phyloP scores from a whole-genome alignment of 1,140 invertebrate genomes.

The Helicoverpa armigera region DNA sequence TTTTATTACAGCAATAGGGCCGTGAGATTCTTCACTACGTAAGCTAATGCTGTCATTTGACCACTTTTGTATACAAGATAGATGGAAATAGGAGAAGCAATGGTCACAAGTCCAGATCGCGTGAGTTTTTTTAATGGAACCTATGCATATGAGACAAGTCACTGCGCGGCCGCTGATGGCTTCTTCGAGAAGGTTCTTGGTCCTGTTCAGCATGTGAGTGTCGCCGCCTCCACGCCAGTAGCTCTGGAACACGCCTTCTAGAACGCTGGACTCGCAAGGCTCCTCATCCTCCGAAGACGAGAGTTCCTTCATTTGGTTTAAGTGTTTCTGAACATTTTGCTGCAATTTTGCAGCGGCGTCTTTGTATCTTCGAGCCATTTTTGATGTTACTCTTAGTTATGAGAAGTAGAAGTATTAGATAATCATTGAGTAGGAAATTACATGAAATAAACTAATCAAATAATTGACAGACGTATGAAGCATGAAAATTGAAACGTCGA shows the following conservation, averaged over 20 bases:
- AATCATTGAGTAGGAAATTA: not conserved
- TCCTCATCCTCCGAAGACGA: conserved; percentile 83
- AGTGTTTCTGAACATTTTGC: conserved; percentile 79
- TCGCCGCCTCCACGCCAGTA: conserved; percentile 78
- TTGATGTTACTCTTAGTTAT: conserved; percentile 5
- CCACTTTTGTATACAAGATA: conserved; percentile 97
- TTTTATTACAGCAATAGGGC: conserved; percentile 84
- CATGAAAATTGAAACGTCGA: no score
- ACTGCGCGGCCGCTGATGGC: conserved; percentile 92
- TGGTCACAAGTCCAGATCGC: conserved; percentile 94
- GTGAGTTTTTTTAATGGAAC: conserved; percentile 93
- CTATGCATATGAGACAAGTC: conserved; percentile 97
- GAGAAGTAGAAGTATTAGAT: not conserved
- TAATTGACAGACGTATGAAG: not conserved
- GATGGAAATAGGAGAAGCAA: conserved; percentile 94
- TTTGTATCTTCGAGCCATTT: conserved; percentile 76
- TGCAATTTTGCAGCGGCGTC: conserved; percentile 81
- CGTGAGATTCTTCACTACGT: conserved; percentile 87
- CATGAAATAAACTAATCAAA: not conserved
- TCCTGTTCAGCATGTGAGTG: conserved; percentile 79
- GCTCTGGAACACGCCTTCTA: conserved; percentile 77
- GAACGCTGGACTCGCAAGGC: conserved; percentile 71
- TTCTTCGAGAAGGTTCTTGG: conserved; percentile 91
- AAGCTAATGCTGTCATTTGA: conserved; percentile 94
- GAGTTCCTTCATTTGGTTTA: conserved; percentile 77